Conservation (phyloP, 2,113 vertebrate genomes). For the Melospiza georgiana region DNA sequence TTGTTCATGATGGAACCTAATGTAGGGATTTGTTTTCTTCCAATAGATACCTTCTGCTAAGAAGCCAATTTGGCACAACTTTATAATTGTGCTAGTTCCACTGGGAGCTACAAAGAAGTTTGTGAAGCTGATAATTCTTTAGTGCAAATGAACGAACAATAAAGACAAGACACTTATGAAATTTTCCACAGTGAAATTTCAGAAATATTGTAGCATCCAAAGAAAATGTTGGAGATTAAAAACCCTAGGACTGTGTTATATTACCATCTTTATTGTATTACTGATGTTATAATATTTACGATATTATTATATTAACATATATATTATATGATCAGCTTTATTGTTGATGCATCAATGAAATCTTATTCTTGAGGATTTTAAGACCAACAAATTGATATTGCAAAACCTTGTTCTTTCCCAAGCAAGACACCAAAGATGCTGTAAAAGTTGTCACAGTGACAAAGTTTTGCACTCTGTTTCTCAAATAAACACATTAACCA, state of each 20-base stretch:
- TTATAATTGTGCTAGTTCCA: slow-evolving; percentile 74
- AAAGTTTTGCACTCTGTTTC: not conserved
- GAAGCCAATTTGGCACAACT: slow-evolving; percentile 73
- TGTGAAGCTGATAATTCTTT: slow-evolving; percentile 74
- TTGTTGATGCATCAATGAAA: not conserved
- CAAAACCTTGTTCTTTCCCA: not conserved
- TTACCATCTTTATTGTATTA: not conserved
- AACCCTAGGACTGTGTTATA: not conserved
- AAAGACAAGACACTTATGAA: slow-evolving; percentile 62
- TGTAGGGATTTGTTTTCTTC: slow-evolving; percentile 71
- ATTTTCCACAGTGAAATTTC: slow-evolving; percentile 37
- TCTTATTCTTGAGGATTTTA: not conserved
- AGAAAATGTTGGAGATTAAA: slow-evolving; percentile 37
- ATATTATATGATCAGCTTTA: not conserved
- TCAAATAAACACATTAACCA: not conserved
- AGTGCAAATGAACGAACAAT: slow-evolving; percentile 54
- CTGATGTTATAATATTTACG: not conserved
- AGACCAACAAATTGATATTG: not conserved
- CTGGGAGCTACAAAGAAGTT: slow-evolving; percentile 71
- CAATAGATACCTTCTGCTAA: slow-evolving; percentile 67
- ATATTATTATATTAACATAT: not conserved
- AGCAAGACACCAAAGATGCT: not conserved
- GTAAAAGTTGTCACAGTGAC: not conserved
- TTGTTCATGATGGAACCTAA: slow-evolving; percentile 68
- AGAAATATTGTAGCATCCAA: slow-evolving; percentile 3